Base-by-base conservation (phyloP, 2,888 invertebrate species). In the Macrophya annulata region DNA sequence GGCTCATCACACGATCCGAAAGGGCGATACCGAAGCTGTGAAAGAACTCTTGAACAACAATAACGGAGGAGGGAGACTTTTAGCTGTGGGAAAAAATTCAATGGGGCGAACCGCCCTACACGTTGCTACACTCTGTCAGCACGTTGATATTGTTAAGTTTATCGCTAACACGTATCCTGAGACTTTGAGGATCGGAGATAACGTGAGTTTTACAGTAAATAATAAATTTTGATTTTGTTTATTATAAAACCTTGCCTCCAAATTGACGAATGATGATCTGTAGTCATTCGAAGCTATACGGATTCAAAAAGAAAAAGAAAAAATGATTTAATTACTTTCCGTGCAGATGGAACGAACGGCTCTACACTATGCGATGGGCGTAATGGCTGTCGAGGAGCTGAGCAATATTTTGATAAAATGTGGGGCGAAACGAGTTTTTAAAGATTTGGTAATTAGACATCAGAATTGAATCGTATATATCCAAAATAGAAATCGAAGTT, bases 311-410 rank as follows among this genome's bases (percentile, higher is more conserved):
- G 3, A 31, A 31, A 31, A 31, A 31, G 1, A 2, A 31, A 31
- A 2, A 31, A 31, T 31, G 3, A 31, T 31, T 31, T 31, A 31
- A 31, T 31, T 31, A 31, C 31, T 31, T 31, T 31, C 1, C 3
- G 31, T 31, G 31, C 31, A 98, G 98, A 92, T 98, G 94, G 98
- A 98, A 92, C 95, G 98, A 89, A 97, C 97, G 15, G 96, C 98
- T 0, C 94, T 98, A 48, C 98, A 98, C 93, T 98, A 98, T 93
- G 97, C 98, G 0, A 98, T 98, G 98, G 98, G 97, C 9, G 96
- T 98, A 4, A 97, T 97, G 85, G 96, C 97, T 88, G 97, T 98
- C 85, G 98, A 98, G 93, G 95, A 96, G 12, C 94, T 98, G 72
- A 98, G 97, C 90, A 95, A 96, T 87, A 96, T 98, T 83, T 94